phyloP scores from a whole-genome alignment of 2,888 invertebrate species.

The Nomada ferruginata region DNA sequence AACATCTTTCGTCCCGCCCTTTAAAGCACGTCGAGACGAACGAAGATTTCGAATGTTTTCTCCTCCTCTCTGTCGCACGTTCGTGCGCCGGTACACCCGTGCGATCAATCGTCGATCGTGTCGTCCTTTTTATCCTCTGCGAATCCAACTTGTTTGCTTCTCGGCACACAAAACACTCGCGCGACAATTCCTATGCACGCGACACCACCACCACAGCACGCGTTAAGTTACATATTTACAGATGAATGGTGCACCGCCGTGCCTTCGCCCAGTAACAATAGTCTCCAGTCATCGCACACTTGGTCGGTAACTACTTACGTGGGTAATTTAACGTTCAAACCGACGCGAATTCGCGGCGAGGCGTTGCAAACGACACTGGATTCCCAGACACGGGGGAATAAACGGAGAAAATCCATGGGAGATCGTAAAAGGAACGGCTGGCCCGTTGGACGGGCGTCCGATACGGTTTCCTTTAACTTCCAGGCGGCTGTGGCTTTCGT shows the following conservation, averaged over 20 bases:
- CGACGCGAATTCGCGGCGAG: conserved; percentile 18
- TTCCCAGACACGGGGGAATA: not conserved
- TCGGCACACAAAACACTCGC: not conserved
- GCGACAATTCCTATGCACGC: not conserved
- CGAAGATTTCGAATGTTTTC: not conserved
- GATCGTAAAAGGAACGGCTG: conserved; percentile 14
- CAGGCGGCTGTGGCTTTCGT: conserved; percentile 36
- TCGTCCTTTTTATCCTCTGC: not conserved
- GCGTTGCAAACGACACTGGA: conserved; percentile 7
- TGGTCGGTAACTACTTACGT: conserved; percentile 41
- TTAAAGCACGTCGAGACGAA: not conserved
- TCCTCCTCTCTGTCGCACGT: not conserved
- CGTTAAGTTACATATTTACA: conserved; percentile 18
- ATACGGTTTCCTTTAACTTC: conserved; percentile 32
- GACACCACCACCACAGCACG: not conserved
- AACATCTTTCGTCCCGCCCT: conserved; percentile 67
- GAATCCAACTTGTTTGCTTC: not conserved
- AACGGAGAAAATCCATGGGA: conserved; percentile 52
- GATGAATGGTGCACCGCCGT: not conserved
- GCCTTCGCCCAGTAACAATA: not conserved
- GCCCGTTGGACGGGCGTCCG: conserved; percentile 7
- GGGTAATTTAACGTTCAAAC: conserved; percentile 48
- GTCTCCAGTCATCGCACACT: not conserved
- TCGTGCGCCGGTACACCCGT: too few relatives aligned
- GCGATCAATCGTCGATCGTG: conserved; percentile 14